Conservation (phyloP, 2,113 vertebrate genomes). For the Pelecanus crispus region DNA sequence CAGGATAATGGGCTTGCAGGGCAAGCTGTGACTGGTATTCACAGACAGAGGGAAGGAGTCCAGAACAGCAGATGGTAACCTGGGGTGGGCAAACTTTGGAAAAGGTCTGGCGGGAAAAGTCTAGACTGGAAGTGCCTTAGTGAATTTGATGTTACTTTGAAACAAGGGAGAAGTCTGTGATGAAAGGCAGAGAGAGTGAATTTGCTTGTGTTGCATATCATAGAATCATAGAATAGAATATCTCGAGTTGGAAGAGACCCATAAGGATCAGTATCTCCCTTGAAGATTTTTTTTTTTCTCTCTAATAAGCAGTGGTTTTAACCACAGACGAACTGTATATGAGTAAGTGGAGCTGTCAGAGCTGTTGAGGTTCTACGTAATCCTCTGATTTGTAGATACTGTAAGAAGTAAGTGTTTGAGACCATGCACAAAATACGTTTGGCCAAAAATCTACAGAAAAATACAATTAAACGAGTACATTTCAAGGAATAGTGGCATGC, state of each 20-base stretch:
- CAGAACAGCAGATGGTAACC: slow-evolving; percentile 23
- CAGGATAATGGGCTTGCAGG: neutral
- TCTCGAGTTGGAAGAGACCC: neutral
- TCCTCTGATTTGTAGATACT: neutral
- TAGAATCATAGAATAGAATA: neutral
- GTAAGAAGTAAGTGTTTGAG: neutral
- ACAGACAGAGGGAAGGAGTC: neutral
- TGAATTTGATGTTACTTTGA: neutral
- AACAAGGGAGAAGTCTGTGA: neutral
- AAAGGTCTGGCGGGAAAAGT: neutral
- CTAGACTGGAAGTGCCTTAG: neutral
- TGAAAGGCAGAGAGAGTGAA: neutral
- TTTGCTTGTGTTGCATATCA: neutral
- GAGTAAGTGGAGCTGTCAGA: neutral
- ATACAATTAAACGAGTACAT: neutral
- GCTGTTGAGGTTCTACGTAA: neutral
- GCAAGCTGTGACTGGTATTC: slow-evolving; percentile 10
- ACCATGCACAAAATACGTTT: neutral
- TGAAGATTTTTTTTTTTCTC: neutral
- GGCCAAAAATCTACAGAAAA: neutral
- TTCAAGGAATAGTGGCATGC: neutral
- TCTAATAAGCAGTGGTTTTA: neutral
- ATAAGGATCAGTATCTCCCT: neutral
- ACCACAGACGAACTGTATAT: neutral
- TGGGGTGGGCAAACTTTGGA: neutral